Evolutionary conservation across 2,113 vertebrate species (phyloP).

Genomic region (Oreamnos americanus): DNA sequence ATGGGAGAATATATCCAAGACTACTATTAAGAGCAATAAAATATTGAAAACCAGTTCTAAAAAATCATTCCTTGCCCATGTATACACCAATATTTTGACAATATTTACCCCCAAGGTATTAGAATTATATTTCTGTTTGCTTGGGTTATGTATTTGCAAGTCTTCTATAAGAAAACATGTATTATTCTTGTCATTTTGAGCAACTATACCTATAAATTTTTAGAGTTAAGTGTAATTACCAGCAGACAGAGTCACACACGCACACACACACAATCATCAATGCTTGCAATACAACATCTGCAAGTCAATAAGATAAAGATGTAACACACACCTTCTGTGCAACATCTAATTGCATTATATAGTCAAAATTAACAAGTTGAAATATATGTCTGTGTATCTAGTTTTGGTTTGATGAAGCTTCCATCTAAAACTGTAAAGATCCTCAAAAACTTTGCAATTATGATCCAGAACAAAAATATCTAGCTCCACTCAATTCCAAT

Average conservation of each 20-base stretch:
- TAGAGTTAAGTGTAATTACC: neutral
- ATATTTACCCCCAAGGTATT: neutral
- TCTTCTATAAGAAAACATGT: neutral
- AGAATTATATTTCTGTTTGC: neutral
- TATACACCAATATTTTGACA: neutral
- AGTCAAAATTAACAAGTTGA: neutral
- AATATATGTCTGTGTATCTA: neutral
- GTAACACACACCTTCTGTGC: neutral
- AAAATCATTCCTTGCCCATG: neutral
- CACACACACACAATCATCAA: neutral
- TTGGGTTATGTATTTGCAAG: neutral
- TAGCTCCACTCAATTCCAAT: neutral
- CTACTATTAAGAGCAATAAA: neutral
- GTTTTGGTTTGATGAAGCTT: neutral
- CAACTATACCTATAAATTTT: neutral
- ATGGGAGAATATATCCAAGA: neutral
- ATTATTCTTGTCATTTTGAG: neutral
- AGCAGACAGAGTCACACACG: neutral
- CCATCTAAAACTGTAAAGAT: neutral
- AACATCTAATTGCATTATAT: neutral
- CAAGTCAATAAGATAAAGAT: neutral
- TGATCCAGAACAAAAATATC: neutral
- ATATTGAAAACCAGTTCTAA: neutral
- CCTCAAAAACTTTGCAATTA: neutral
- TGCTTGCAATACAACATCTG: neutral